Conservation (phyloP, 2,888 invertebrate genomes). For the Dryobotodes eremita region DNA sequence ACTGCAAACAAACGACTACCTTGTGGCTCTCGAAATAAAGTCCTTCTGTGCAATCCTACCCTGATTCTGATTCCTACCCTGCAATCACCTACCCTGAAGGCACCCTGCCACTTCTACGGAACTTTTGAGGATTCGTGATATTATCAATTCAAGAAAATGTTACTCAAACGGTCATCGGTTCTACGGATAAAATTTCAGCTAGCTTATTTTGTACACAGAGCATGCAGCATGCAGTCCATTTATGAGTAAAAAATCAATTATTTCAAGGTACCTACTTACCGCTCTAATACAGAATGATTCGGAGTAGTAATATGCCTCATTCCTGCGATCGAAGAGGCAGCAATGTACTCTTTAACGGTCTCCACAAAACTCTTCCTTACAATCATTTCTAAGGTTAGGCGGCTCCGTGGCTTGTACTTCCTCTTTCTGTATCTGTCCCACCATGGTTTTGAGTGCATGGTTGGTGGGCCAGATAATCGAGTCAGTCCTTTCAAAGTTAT, state of each 20-base stretch:
- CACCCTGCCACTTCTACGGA: no score
- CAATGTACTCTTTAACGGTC: constrained; percentile 77
- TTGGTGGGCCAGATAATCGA: background rate
- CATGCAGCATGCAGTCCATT: background rate
- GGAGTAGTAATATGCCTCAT: constrained; percentile 72
- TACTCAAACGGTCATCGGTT: no score
- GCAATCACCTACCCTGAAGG: background rate
- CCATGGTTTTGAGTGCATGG: constrained; percentile 52
- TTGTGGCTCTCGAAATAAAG: no score
- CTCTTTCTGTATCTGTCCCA: constrained; percentile 70
- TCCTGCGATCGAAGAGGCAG: constrained; percentile 76
- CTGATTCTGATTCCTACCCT: no score
- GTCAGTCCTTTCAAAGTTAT: background rate
- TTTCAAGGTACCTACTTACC: constrained; percentile 67
- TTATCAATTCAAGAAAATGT: background rate
- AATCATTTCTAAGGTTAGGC: constrained; percentile 77
- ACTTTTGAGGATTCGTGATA: background rate
- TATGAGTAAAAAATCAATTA: background rate
- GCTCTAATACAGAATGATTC: constrained; percentile 57
- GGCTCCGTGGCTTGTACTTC: constrained; percentile 60
- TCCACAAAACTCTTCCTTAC: constrained; percentile 77
- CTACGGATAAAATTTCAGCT: background rate
- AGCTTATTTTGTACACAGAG: background rate
- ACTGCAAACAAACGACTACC: no score
- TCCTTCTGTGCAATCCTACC: no score